phyloP scores from a whole-genome alignment of 2,113 vertebrate species.

The Gopherus evgoodei region DNA sequence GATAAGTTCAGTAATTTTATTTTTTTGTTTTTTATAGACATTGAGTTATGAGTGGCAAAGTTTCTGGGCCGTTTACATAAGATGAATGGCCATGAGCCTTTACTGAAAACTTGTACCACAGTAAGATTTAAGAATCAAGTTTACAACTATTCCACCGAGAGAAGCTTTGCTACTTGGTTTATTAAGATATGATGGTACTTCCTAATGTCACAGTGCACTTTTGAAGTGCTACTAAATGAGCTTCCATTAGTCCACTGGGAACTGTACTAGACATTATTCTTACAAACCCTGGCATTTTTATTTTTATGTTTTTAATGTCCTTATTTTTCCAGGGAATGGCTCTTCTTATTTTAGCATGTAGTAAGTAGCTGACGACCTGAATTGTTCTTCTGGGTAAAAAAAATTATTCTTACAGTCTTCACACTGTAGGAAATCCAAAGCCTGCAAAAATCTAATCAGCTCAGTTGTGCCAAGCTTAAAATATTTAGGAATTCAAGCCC shows the following conservation, averaged over 20 bases:
- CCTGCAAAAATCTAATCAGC: conserved; percentile 23
- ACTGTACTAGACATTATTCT: conserved; percentile 22
- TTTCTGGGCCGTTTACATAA: background rate
- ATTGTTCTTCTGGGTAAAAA: conserved; percentile 22
- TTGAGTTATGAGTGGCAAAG: background rate
- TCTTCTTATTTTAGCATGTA: background rate
- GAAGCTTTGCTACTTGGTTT: background rate
- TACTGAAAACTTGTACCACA: background rate
- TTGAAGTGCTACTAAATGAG: background rate
- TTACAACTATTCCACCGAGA: background rate
- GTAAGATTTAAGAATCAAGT: background rate
- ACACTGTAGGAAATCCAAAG: conserved; percentile 22
- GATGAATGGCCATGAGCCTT: conserved; percentile 14
- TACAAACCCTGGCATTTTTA: background rate
- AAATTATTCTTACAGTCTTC: background rate
- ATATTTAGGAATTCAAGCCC: background rate
- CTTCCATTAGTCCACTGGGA: conserved; percentile 40
- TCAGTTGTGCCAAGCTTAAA: conserved; percentile 13
- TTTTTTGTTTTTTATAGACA: background rate
- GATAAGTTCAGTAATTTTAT: fast-evolving
- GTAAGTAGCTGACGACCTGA: background rate
- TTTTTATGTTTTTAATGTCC: background rate
- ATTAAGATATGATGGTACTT: background rate
- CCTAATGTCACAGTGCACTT: conserved; percentile 9
- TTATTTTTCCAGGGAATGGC: background rate